These are phyloP conservation scores for Cochlearius cochlearius DNA, from an alignment of 2,113 vertebrate genomes.

Conservation along the genomic window DNA sequence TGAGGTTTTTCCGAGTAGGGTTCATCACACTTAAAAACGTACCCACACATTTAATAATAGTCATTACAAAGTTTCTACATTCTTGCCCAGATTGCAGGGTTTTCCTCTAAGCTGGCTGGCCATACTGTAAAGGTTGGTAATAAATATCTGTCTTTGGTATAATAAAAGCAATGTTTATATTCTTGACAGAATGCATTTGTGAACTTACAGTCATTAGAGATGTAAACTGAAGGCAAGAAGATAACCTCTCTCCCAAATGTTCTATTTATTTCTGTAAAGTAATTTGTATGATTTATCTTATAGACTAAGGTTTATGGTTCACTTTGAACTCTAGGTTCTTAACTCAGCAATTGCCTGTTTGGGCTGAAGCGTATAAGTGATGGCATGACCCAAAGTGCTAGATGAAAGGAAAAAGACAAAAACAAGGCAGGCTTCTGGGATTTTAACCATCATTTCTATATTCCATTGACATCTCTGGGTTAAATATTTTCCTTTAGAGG, in stretches of 20 bases:
- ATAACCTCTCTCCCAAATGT: slow-evolving; percentile 72
- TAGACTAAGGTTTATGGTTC: slow-evolving; percentile 72
- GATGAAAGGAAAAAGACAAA: slow-evolving; percentile 73
- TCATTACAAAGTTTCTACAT: not conserved
- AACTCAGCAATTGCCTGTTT: slow-evolving; percentile 71
- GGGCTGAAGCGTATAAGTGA: slow-evolving; percentile 69
- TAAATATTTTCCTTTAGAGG: slow-evolving; percentile 66
- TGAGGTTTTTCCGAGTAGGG: not conserved
- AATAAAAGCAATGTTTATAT: slow-evolving; percentile 71
- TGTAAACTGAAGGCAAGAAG: slow-evolving; percentile 72
- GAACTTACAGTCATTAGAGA: slow-evolving; percentile 75
- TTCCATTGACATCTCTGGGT: slow-evolving; percentile 61
- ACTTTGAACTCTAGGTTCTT: slow-evolving; percentile 76
- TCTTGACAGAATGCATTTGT: slow-evolving; percentile 69
- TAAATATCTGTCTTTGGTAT: slow-evolving; percentile 63
- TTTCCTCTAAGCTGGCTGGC: slow-evolving; percentile 41
- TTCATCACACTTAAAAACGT: not conserved
- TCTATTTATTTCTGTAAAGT: slow-evolving; percentile 77
- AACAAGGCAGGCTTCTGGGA: slow-evolving; percentile 69
- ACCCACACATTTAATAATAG: not conserved
- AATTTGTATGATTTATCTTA: slow-evolving; percentile 77
- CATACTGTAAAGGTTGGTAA: slow-evolving; percentile 46
- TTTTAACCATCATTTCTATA: slow-evolving; percentile 65
- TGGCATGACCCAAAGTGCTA: slow-evolving; percentile 69
- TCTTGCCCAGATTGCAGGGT: slow-evolving; percentile 47